phyloP scores from a whole-genome alignment of 2,113 vertebrate species.

The Heterocephalus glaber region DNA sequence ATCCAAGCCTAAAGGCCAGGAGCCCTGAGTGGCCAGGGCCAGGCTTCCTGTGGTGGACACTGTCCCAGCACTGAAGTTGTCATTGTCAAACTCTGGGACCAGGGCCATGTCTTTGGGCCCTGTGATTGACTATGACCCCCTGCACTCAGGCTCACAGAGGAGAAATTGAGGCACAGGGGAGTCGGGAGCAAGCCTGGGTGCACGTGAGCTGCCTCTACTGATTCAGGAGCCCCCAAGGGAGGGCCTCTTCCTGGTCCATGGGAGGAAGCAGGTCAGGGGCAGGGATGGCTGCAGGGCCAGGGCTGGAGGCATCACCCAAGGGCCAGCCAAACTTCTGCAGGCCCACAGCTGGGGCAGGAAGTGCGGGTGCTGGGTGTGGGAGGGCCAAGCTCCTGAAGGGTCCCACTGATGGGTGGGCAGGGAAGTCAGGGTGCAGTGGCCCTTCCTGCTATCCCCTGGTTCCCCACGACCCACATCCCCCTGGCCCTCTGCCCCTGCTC shows the following conservation, averaged over 20 bases:
- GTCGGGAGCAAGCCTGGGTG: background rate
- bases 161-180: background rate
- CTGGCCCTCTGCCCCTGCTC: background rate
- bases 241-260: fast-evolving
- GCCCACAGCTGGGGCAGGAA: background rate
- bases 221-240: background rate
- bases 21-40: fast-evolving
- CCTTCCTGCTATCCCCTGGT: background rate
- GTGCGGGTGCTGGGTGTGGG: background rate
- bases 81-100: background rate
- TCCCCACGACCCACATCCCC: fast-evolving
- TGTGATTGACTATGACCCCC: background rate
- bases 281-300: background rate
- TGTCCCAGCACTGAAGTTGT: background rate
- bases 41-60: fast-evolving
- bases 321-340: background rate
- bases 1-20: fast-evolving
- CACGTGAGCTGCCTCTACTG: background rate
- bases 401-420: background rate
- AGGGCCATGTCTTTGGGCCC: background rate
- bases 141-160: background rate
- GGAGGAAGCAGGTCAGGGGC: background rate
- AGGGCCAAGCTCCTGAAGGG: conserved; percentile 41
- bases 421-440: background rate
- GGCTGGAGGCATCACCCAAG: background rate